A percentile compares a stretch with the other conserved stretches of the same genome.
phyloP scores from a whole-genome alignment of 2,888 invertebrate genomes.

The Oeneis ivallda region DNA sequence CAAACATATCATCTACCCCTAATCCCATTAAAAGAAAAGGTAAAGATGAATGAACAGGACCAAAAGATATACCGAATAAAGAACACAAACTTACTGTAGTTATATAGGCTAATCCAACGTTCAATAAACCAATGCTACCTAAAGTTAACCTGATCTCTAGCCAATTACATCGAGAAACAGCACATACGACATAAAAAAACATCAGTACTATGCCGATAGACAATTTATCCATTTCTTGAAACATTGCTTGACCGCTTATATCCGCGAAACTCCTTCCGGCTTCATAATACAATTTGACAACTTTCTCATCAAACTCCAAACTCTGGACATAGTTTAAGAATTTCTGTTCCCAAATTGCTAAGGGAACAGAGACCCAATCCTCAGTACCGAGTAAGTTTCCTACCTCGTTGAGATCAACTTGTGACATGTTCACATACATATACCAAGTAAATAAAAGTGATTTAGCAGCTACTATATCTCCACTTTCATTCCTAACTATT shows the following conservation, averaged over 20 bases:
- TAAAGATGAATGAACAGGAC: conserved; percentile 90
- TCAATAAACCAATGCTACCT: conserved; percentile 85
- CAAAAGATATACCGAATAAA: conserved; percentile 86
- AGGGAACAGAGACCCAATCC: conserved; percentile 85
- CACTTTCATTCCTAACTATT: conserved; percentile 78
- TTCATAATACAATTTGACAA: conserved; percentile 78
- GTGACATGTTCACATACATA: conserved; percentile 85
- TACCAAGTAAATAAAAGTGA: conserved; percentile 85
- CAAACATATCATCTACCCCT: conserved; percentile 93
- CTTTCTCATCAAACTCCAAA: conserved; percentile 54
- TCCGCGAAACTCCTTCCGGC: conserved; percentile 89
- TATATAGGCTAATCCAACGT: conserved; percentile 87
- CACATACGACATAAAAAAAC: conserved; percentile 87
- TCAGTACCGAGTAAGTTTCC: conserved; percentile 88
- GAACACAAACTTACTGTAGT: conserved; percentile 88
- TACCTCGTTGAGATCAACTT: conserved; percentile 83
- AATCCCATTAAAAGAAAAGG: conserved; percentile 91
- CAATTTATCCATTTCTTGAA: conserved; percentile 87
- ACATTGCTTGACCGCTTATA: conserved; percentile 85
- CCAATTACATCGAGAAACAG: conserved; percentile 88
- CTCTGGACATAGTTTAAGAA: conserved; percentile 74
- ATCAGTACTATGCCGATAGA: conserved; percentile 85
- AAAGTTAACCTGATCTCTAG: conserved; percentile 86
- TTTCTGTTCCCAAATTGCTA: conserved; percentile 83
- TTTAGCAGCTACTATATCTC: conserved; percentile 83